phyloP scores from a whole-genome alignment of 2,797 vertebrate species.

The Tarsius wallacei region DNA sequence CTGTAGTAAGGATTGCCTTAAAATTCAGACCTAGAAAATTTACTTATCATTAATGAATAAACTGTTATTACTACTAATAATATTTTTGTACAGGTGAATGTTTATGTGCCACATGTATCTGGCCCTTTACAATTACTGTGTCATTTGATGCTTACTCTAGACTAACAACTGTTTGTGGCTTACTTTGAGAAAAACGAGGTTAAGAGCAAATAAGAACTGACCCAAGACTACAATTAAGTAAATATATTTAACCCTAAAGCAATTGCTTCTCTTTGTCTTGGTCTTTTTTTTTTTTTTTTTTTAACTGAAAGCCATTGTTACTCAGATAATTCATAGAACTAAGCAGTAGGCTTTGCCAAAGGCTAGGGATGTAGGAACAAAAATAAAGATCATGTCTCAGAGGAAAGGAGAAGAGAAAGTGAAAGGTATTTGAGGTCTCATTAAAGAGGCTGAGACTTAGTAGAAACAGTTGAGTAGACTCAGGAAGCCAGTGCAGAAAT shows the following conservation, averaged over 20 bases:
- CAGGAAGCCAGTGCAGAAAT: neutral
- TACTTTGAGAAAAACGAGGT: neutral
- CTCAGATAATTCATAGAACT: neutral
- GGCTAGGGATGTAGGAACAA: neutral
- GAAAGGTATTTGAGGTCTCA: neutral
- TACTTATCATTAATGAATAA: neutral
- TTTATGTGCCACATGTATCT: neutral
- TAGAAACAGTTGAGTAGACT: neutral
- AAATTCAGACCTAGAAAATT: neutral
- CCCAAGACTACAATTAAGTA: neutral
- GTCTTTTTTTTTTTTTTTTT: no score
- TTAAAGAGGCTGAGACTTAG: neutral
- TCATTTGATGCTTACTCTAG: neutral
- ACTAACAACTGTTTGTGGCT: neutral
- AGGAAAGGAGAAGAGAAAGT: conserved; percentile 6
- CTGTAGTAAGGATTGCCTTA: neutral
- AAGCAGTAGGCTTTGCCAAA: neutral
- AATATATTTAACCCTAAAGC: neutral
- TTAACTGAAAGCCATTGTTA: neutral
- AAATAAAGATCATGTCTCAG: neutral
- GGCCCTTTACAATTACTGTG: neutral
- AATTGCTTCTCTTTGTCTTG: neutral
- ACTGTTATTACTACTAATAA: neutral
- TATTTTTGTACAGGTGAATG: neutral
- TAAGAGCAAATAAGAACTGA: conserved; percentile 16